Percentiles rank a stretch among this genome's conserved stretches.
Evolutionary conservation across 2,797 vertebrate species (phyloP).

Genomic region (Sebastes iracundus): DNA sequence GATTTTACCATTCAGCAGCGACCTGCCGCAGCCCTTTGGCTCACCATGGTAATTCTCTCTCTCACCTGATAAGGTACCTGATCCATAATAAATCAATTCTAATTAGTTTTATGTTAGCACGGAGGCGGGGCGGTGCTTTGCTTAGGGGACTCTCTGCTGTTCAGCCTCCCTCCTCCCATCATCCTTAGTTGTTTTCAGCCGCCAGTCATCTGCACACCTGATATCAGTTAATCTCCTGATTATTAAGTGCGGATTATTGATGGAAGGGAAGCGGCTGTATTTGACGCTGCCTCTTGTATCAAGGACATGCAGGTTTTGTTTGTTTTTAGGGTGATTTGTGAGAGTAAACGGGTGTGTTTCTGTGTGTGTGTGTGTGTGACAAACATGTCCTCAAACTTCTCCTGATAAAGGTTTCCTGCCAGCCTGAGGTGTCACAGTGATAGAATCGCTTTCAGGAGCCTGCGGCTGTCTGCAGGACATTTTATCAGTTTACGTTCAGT

Average conservation of each 20-base stretch:
- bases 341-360: background rate
- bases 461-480: background rate
- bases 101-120: slow-evolving; percentile 88
- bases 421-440: background rate
- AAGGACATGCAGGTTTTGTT: slow-evolving; percentile 49
- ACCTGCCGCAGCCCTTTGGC: slow-evolving; percentile 87
- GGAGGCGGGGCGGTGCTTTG: slow-evolving; percentile 39
- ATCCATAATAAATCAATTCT: slow-evolving; percentile 97
- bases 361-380: background rate
- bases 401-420: slow-evolving; percentile 17
- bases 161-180: slow-evolving; percentile 3
- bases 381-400: slow-evolving; percentile 28
- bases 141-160: slow-evolving; percentile 67
- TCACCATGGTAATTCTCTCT: slow-evolving; percentile 88
- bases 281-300: slow-evolving; percentile 29
- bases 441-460: background rate
- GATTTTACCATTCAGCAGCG: slow-evolving; percentile 91
- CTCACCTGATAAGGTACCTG: slow-evolving; percentile 93
- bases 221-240: slow-evolving; percentile 77
- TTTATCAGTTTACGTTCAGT: background rate
- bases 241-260: slow-evolving; percentile 67
- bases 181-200: slow-evolving; percentile 46
- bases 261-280: slow-evolving; percentile 24
- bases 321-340: slow-evolving; percentile 6
- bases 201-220: slow-evolving; percentile 68